Evolutionary conservation across 1,140 invertebrate genomes (phyloP).

Genomic region (Nomia melanderi): DNA sequence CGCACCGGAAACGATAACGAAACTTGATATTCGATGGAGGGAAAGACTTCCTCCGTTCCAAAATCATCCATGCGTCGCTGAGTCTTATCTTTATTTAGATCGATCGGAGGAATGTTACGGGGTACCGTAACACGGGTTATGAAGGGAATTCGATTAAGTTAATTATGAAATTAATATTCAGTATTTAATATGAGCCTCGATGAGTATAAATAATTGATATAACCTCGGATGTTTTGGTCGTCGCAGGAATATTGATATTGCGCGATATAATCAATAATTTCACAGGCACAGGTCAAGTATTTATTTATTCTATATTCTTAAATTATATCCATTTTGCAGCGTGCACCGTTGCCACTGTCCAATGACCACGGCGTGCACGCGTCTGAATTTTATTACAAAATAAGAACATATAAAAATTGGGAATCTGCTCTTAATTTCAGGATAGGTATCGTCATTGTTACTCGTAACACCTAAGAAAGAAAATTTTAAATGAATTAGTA

Average conservation of each 20-base stretch:
- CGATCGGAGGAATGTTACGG: too few species aligned
- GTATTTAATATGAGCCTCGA: too few species aligned
- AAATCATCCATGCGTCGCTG: neutral
- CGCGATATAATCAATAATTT: too few species aligned
- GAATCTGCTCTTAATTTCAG: neutral
- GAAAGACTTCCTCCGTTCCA: neutral
- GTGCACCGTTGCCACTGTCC: neutral
- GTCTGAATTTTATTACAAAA: neutral
- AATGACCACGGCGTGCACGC: neutral
- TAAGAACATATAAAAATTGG: neutral
- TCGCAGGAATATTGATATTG: too few species aligned
- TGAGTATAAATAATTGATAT: too few species aligned
- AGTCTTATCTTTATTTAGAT: neutral
- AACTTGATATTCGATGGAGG: neutral
- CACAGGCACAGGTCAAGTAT: neutral
- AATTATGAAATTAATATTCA: too few species aligned
- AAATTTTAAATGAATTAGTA: too few species aligned
- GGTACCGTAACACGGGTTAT: too few species aligned
- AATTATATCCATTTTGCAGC: neutral
- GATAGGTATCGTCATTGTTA: neutral
- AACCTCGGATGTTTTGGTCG: too few species aligned
- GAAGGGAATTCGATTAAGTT: too few species aligned
- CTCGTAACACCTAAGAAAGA: conserved; percentile 13
- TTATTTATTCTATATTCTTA: neutral
- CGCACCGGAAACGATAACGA: neutral